Evolutionary conservation across 2,888 invertebrate genomes (phyloP), one percentile per base, ranked within the genome.

Genomic region (Phoronis australis): DNA sequence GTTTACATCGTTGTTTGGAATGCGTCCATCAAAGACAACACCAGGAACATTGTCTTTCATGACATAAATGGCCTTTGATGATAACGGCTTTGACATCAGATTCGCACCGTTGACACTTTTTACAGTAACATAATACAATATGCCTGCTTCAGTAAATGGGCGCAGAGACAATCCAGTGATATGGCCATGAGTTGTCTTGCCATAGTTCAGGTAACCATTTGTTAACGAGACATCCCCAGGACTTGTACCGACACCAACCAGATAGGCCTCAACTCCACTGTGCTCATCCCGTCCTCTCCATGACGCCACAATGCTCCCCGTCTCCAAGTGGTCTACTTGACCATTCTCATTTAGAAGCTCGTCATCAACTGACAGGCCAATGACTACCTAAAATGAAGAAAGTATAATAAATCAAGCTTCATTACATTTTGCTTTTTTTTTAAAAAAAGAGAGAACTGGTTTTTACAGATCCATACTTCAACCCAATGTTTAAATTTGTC

Each of bases 31-130:
- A 48, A 50, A 61, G 3, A 66, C 57, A 9, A 50, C 37, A 0
- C 66, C 66, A 4, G 62, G 55, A 18, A 60, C 46, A 40, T 64
- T 60, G 1, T 55, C 59, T 37, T 57, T 57, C 27, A 59, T 56
- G 2, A 62, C 48, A 21, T 37, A 45, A 6, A 64, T 60, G 22
- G 50, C 45, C 47, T 55, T 55, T 15, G 61, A 60, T 9, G 31
- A 31, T 2, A 51, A 43, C 2, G 47, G 22, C 5, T 4, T 21
- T 0, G 64, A 64, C 26, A 38, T 38, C 25, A 58, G 9, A 6
- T 59, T 62, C 5, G 64, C 61, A 3, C 58, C 58, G 50, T 61
- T 64, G 15, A 54, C 43, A 2, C 54, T 57, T 42, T 55, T 53
- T 2, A 59, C 48, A 4, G 55, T 51, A 0, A 60, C 60, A 21